These are phyloP conservation scores for Apotomis turbidana DNA, from an alignment of 2,888 invertebrate species.

Conservation along the genomic window DNA sequence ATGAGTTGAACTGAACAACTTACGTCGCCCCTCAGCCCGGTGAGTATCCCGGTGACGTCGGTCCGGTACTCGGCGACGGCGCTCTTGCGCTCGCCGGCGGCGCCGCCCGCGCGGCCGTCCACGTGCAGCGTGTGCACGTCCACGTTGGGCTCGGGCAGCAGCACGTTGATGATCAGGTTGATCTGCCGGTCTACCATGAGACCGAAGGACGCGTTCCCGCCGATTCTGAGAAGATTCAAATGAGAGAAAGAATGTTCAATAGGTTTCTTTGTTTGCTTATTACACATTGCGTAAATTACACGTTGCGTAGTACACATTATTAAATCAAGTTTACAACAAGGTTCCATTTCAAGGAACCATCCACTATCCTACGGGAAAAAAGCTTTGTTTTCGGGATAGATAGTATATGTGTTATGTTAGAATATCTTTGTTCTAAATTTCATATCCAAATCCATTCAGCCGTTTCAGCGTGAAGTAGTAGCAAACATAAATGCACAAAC, in stretches of 20 bases:
- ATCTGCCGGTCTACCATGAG: conserved; percentile 77
- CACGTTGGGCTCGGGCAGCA: conserved; percentile 85
- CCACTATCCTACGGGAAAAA: not conserved
- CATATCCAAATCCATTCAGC: too few relatives aligned
- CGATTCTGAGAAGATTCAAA: conserved; percentile 66
- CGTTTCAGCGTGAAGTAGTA: too few relatives aligned
- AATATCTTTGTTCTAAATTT: too few relatives aligned
- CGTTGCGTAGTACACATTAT: too few relatives aligned
- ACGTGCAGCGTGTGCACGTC: conserved; percentile 85
- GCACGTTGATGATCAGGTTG: conserved; percentile 80
- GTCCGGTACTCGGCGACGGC: conserved; percentile 82
- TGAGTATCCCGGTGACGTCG: conserved; percentile 77
- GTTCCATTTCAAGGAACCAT: not conserved
- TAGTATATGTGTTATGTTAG: too few relatives aligned
- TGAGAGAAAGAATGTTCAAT: too few relatives aligned
- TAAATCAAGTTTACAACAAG: too few relatives aligned
- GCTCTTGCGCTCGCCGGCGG: conserved; percentile 59
- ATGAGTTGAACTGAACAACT: conserved; percentile 56
- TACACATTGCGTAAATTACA: too few relatives aligned
- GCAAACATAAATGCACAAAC: too few relatives aligned
- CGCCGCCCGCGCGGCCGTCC: conserved; percentile 72
- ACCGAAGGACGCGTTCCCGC: conserved; percentile 83
- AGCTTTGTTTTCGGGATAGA: too few relatives aligned
- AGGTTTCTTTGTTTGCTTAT: too few relatives aligned
- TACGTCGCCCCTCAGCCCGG: conserved; percentile 85